Evolutionary conservation across 2,113 vertebrate genomes (phyloP).

Genomic region (Oxygymnocypris stewartii): DNA sequence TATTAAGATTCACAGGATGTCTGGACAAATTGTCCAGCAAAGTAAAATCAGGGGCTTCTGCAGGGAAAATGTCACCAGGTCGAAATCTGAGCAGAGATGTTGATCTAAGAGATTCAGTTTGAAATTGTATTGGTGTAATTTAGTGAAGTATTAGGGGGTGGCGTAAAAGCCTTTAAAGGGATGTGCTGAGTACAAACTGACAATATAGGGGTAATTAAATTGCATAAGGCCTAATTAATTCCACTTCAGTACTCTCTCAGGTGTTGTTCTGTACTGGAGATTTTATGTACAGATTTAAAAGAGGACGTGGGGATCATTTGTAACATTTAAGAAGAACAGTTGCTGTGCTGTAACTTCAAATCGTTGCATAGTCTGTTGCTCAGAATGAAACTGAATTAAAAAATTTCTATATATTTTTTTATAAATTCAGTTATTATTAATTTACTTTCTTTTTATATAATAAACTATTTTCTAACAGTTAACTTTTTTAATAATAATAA

Average conservation of each 20-base stretch:
- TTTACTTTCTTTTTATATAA: too few relatives aligned
- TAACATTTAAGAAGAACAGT: not conserved
- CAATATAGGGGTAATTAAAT: constrained; percentile 23
- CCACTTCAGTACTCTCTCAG: not conserved
- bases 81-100: constrained; percentile 33
- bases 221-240: constrained; percentile 39
- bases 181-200: constrained; percentile 11
- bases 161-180: constrained; percentile 13
- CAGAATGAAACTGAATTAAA: not conserved
- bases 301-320: constrained; percentile 5
- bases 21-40: constrained; percentile 49
- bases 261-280: constrained; percentile 32
- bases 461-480: too few relatives aligned
- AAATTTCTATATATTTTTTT: not conserved
- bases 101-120: constrained; percentile 30
- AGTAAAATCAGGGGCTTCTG: not conserved
- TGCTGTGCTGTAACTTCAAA: not conserved
- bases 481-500: too few relatives aligned
- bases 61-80: constrained; percentile 41
- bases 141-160: constrained; percentile 11
- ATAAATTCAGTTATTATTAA: too few relatives aligned
- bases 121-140: constrained; percentile 33
- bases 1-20: constrained; percentile 55
- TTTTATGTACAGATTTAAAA: not conserved
- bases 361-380: not conserved